Evolutionary conservation across 2,113 vertebrate genomes (phyloP), one percentile per base, ranked within the genome.

Genomic region (Ceratotherium simum): DNA sequence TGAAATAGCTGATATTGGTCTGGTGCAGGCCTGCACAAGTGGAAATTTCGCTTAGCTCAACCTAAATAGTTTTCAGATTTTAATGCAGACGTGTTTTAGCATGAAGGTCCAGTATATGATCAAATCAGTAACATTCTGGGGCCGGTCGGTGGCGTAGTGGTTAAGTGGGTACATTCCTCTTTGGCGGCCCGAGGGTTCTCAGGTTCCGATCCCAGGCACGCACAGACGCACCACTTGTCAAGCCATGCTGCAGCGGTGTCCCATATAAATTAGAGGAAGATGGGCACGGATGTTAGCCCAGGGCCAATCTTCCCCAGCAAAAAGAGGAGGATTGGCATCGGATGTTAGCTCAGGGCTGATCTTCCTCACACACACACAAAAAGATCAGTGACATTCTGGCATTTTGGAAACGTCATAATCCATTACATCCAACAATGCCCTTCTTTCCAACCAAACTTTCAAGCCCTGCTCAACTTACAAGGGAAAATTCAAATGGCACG

Each of bases 321-420:
- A 42, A 42, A 42, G 42, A 42, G 42, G 42, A 42, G 42, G 42
- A 42, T 42, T 42, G 42, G 42, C 42, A 42, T 42, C 42, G 42
- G 42, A 42, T 42, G 42, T 42, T 42, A 42, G 42, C 42, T 42
- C 42, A 42, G 42, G 42, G 42, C 42, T 42, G 42, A 42, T 42
- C 42, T 42, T 42, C 42, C 42, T 42, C 42, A 42, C 42, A 42
- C 42, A 42, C 42, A 42, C 5, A 42, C 42, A 42, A 42, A 42
- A 4, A 5, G 42, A 42, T 42, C 42, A 42, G 42, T 42, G 83
- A 51, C 27, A 51, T 65, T 11, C 13, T 92, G 75, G 58, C 67
- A 58, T 87, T 96, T 92, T 92, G 83, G 72, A 97, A 95, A 97
- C 88, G 60, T 67, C 75, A 72, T 67, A 75, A 62, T 95, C 94